Percentiles rank a stretch among this genome's conserved stretches.
Conservation (phyloP, 2,113 vertebrate species). For the Tretioscincus oriximinensis region DNA sequence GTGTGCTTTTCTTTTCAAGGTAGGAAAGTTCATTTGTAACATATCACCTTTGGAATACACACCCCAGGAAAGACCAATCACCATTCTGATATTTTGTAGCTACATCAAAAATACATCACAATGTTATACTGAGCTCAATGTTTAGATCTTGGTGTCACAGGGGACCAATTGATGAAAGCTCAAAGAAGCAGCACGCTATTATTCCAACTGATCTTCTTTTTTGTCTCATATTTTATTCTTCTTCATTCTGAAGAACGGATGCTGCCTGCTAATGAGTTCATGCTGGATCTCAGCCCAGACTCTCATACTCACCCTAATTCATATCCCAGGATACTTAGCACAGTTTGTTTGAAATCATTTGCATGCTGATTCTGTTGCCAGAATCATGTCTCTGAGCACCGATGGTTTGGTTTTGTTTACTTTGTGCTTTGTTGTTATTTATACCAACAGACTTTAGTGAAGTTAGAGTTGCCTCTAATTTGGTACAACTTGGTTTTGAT, state of each 20-base stretch:
- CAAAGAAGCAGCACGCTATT: neutral
- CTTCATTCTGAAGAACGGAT: constrained; percentile 18
- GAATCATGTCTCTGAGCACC: neutral
- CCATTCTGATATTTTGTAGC: neutral
- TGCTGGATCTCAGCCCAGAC: neutral
- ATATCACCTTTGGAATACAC: neutral
- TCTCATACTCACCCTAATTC: neutral
- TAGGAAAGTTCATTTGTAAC: too few relatives aligned
- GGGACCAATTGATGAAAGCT: neutral
- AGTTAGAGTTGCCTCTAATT: neutral
- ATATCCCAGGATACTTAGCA: constrained; percentile 6
- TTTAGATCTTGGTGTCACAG: neutral
- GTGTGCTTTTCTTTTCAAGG: too few relatives aligned
- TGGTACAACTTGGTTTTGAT: neutral
- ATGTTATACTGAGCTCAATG: neutral
- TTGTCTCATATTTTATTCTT: constrained; percentile 10
- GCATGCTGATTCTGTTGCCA: neutral
- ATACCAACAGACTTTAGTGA: neutral
- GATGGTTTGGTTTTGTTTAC: neutral
- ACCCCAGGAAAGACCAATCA: neutral
- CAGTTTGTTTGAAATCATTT: constrained; percentile 14
- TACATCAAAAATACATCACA: neutral
- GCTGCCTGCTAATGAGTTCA: constrained; percentile 17
- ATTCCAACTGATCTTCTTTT: neutral
- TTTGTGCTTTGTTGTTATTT: neutral